Conservation (phyloP, 1,140 invertebrate genomes). For the Coptotermes formosanus region DNA sequence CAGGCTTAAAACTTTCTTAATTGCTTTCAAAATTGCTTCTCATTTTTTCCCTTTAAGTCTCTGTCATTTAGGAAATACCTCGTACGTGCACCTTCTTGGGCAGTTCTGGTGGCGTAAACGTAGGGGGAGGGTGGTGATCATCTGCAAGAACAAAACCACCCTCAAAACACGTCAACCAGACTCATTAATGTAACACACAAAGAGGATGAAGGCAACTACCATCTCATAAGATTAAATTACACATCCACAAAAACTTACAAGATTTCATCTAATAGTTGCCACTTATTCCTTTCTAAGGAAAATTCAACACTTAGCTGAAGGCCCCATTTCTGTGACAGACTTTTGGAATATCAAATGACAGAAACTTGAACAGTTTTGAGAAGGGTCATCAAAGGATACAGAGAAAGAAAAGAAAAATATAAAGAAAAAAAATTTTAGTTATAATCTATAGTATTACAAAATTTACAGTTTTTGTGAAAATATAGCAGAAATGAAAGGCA, state of each 20-base stretch:
- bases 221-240: neutral
- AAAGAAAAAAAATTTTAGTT: neutral
- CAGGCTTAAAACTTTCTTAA: conserved; percentile 16
- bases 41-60: conserved; percentile 5
- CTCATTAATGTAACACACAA: conserved; percentile 36
- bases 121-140: conserved; percentile 90
- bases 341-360: neutral
- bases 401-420: neutral
- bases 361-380: neutral
- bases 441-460: neutral
- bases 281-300: neutral
- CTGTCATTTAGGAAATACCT: conserved; percentile 59
- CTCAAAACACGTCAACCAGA: conserved; percentile 59
- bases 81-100: conserved; percentile 94
- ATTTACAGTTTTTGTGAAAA: neutral
- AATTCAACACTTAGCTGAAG: conserved; percentile 10
- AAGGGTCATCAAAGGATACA: neutral
- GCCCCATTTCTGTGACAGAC: conserved; percentile 6
- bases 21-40: conserved; percentile 17
- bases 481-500: neutral
- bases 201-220: neutral
- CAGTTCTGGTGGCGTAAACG: conserved; percentile 94
- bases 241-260: neutral
- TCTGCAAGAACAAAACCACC: conserved; percentile 72
- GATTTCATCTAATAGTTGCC: neutral